These are phyloP conservation scores for Cosmia trapezina DNA, from an alignment of 2,888 invertebrate species.

Conservation along the genomic window DNA sequence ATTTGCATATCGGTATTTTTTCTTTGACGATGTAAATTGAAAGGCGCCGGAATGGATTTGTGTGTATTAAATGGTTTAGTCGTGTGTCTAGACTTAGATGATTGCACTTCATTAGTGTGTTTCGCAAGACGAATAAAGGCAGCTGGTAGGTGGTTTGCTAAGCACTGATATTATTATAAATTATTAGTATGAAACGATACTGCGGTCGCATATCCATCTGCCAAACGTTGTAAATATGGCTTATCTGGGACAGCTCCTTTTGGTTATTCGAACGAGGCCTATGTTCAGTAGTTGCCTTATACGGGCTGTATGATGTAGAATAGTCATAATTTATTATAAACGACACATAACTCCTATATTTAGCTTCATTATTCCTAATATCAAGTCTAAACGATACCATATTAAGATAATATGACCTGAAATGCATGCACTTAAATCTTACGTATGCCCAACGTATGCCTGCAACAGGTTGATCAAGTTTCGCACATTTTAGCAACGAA, in stretches of 20 bases:
- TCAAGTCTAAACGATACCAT: slow-evolving; percentile 58
- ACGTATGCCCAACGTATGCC: slow-evolving; percentile 46
- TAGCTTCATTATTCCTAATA: slow-evolving; percentile 50
- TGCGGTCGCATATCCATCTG: slow-evolving; percentile 26
- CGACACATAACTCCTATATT: slow-evolving; percentile 47
- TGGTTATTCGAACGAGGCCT: slow-evolving; percentile 30
- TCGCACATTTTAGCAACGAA: slow-evolving; percentile 48
- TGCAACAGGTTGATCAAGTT: slow-evolving; percentile 54
- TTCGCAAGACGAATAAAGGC: slow-evolving; percentile 19
- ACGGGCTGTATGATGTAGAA: slow-evolving; percentile 31
- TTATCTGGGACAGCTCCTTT: slow-evolving; percentile 45
- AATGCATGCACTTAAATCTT: slow-evolving; percentile 56
- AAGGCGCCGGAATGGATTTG: slow-evolving; percentile 8
- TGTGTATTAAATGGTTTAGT: slow-evolving; percentile 18
- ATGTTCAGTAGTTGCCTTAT: slow-evolving; percentile 20
- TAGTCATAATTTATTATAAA: slow-evolving; percentile 57
- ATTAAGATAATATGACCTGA: slow-evolving; percentile 56
- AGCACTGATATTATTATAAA: background rate
- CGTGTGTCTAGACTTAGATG: slow-evolving; percentile 13
- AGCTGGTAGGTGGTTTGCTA: slow-evolving; percentile 9
- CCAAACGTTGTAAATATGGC: slow-evolving; percentile 25
- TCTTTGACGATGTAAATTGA: slow-evolving; percentile 22
- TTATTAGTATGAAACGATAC: slow-evolving; percentile 13
- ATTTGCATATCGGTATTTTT: slow-evolving; percentile 47
- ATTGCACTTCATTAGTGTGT: slow-evolving; percentile 16